Percentiles rank a stretch among this genome's conserved stretches.
Conservation (phyloP, 2,113 vertebrate genomes). For the Saguinus imperator region DNA sequence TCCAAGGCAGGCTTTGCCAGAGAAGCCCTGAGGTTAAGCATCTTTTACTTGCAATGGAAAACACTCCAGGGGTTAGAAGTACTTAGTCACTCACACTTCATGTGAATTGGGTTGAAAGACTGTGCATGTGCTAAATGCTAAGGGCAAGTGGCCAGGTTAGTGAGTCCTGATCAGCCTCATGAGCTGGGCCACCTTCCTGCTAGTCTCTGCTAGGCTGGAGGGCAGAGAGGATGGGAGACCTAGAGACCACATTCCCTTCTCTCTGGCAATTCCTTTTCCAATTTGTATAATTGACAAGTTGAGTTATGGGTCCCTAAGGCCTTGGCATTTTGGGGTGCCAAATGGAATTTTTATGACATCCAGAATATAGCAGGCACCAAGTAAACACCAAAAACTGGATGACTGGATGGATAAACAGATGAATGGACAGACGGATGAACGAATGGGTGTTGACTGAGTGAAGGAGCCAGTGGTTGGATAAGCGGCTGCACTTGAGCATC, state of each 20-base stretch:
- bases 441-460: too few species aligned
- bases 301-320: neutral
- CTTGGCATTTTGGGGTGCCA: neutral
- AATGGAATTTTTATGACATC: neutral
- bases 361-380: neutral
- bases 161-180: neutral
- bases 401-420: too few species aligned
- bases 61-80: neutral
- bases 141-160: neutral
- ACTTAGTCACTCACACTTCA: constrained; percentile 4
- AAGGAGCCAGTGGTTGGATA: neutral
- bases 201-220: neutral
- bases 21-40: neutral
- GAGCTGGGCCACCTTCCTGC: neutral
- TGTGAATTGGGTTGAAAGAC: neutral
- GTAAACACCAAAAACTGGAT: neutral
- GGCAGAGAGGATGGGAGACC: neutral
- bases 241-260: neutral
- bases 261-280: neutral
- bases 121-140: neutral
- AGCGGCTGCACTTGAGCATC: neutral
- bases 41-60: neutral
- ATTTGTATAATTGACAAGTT: neutral
- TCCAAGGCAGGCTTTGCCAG: neutral
- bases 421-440: too few species aligned